Evolutionary conservation across 2,113 vertebrate genomes (phyloP).

Genomic region (Serinus canaria): DNA sequence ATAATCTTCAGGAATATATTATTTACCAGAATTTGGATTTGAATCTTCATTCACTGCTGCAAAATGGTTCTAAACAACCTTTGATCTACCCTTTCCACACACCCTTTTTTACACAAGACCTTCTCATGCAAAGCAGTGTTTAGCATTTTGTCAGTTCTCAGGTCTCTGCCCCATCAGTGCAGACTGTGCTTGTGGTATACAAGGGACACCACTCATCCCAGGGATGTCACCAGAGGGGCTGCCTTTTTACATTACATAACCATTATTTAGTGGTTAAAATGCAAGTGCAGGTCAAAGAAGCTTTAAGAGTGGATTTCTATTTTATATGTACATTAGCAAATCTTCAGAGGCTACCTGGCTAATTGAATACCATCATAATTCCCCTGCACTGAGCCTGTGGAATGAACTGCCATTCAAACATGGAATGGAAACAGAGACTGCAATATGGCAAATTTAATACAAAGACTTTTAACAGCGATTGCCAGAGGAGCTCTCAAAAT

Average conservation of each 20-base stretch:
- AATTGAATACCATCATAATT: conserved; percentile 51
- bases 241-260: conserved; percentile 7
- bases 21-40: not conserved
- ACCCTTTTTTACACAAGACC: not conserved
- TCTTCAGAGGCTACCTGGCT: conserved; percentile 51
- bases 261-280: conserved; percentile 13
- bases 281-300: not conserved
- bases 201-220: not conserved
- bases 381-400: not conserved
- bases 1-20: not conserved
- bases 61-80: not conserved
- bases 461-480: conserved; percentile 2
- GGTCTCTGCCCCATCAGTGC: not conserved
- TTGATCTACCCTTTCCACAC: not conserved
- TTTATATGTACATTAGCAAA: conserved; percentile 34
- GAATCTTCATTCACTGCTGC: not conserved
- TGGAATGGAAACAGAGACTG: conserved; percentile 11
- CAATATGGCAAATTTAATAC: conserved; percentile 47
- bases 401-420: conserved; percentile 29
- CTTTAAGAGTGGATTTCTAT: conserved; percentile 12
- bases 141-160: not conserved
- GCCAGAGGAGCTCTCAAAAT: conserved; percentile 49
- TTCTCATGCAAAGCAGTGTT: not conserved
- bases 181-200: not conserved
- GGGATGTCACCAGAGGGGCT: not conserved